Percentiles rank a stretch among this genome's conserved stretches.
Evolutionary conservation across 2,797 vertebrate species (phyloP).

Genomic region (Takifugu ocellatus): DNA sequence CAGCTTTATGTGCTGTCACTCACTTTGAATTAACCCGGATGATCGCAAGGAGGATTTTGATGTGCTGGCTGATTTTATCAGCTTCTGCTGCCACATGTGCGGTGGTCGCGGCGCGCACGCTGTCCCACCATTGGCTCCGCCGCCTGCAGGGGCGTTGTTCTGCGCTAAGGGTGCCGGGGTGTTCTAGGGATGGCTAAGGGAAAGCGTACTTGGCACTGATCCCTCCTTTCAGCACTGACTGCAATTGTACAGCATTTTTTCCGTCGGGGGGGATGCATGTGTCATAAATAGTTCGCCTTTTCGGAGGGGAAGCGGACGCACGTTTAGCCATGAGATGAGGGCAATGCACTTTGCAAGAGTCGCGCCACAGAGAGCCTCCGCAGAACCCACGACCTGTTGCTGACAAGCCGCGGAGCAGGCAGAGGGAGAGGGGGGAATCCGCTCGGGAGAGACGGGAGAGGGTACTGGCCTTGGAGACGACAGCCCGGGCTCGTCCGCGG

Average conservation of each 20-base stretch:
- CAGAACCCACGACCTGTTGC: constrained; percentile 76
- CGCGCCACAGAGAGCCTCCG: constrained; percentile 71
- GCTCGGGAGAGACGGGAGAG: constrained; percentile 55
- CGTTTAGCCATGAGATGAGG: constrained; percentile 73
- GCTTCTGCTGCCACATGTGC: constrained; percentile 25
- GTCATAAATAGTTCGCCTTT: constrained; percentile 61
- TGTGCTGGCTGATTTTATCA: neutral
- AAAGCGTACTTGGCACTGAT: constrained; percentile 75
- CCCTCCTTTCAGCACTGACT: constrained; percentile 66
- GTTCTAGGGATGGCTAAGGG: constrained; percentile 75
- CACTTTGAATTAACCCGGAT: no score
- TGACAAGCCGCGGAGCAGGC: constrained; percentile 75
- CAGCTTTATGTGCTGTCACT: no score
- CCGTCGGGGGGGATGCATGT: constrained; percentile 42
- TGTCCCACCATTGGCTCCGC: constrained; percentile 66
- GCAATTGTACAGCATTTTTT: constrained; percentile 47
- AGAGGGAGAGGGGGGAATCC: constrained; percentile 59
- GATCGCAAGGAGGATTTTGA: neutral
- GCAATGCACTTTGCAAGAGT: constrained; percentile 71
- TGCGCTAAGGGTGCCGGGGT: constrained; percentile 60
- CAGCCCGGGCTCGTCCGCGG: constrained; percentile 52
- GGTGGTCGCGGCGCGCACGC: constrained; percentile 18
- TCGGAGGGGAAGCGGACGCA: constrained; percentile 50
- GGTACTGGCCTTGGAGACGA: constrained; percentile 60
- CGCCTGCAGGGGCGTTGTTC: constrained; percentile 63